Evolutionary conservation across 2,888 invertebrate genomes (phyloP), one percentile per base, ranked within the genome.

Genomic region (Harpagoxenus sublaevis): DNA sequence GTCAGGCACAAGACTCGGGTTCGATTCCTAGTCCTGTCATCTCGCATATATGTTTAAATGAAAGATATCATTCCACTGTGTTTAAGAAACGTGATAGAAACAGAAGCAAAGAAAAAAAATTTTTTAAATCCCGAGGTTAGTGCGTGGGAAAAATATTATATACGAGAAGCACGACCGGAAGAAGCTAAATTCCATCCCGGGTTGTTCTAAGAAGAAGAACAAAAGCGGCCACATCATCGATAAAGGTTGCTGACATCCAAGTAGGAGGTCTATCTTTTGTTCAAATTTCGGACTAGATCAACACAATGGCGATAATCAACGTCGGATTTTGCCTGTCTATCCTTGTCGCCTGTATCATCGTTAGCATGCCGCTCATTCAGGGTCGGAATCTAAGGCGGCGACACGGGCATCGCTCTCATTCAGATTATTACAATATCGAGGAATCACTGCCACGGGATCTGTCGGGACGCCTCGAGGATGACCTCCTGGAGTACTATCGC

Each of bases 361-460:
- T 73, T 23, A 35, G 12, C 53, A 53, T 3, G 10, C 12, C 55
- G 42, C 3, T 45, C 18, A 28, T 62, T 39, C 39, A 83, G 42
- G 74, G 60, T 9, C 45, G 78, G 12, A 83, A 45, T 39, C 31
- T 71, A 23, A 66, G 45, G 15, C 77, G 62, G n/a, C 84, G 57
- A 23, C 78, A 68, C n/a, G 45, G 55, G 3, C 86, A 74, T 55
- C 70, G 63, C 31, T 39, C 18, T 18, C 74, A 57, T 2, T 39
- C 10, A 10, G 23, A 45, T 3, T 55, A 65, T 48, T 18, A 82
- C 66, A 42, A 86, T 3, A 10, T 35, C 12, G 75, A 65, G 42
- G 66, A 82, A 1, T 71, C 55, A 42, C 6, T 31, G 53, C 68
- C 85, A 3, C 51, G 62, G 1, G n/a, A 60, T 23, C 28, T 83